Conservation (phyloP, 1,140 invertebrate species). For the Lepidurus couesii region DNA sequence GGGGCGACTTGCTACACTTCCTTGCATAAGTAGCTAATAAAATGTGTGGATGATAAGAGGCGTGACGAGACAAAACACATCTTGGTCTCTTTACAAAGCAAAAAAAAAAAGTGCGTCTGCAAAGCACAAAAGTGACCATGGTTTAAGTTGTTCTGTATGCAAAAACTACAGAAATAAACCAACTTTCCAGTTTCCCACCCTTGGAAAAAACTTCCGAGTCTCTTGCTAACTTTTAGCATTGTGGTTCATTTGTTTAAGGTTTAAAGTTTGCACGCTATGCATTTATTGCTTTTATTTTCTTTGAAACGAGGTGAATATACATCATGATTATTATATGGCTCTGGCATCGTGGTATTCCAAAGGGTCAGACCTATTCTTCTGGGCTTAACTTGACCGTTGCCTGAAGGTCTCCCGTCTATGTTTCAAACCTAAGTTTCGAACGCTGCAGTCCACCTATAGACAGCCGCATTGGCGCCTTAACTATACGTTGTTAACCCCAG, state of each 20-base stretch:
- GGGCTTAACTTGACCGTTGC: slow-evolving; percentile 17
- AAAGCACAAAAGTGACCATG: too few relatives aligned
- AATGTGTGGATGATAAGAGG: too few relatives aligned
- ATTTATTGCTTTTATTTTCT: not conserved
- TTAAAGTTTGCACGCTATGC: not conserved
- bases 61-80: too few relatives aligned
- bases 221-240: not conserved
- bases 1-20: not conserved
- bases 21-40: too few relatives aligned
- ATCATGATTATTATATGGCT: slow-evolving; percentile 20
- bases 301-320: not conserved
- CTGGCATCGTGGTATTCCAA: not conserved
- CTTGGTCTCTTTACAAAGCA: too few relatives aligned
- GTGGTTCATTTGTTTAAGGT: not conserved
- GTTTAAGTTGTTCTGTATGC: too few relatives aligned
- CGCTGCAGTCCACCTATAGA: not conserved
- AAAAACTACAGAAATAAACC: too few relatives aligned
- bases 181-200: not conserved
- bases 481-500: not conserved
- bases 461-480: not conserved
- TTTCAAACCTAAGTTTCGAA: not conserved
- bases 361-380: slow-evolving; percentile 15
- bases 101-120: too few relatives aligned
- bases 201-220: not conserved
- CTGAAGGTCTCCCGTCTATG: not conserved